These are phyloP conservation scores for Psittacula cyanocephala DNA, from an alignment of 2,113 vertebrate genomes.

Conservation along the genomic window DNA sequence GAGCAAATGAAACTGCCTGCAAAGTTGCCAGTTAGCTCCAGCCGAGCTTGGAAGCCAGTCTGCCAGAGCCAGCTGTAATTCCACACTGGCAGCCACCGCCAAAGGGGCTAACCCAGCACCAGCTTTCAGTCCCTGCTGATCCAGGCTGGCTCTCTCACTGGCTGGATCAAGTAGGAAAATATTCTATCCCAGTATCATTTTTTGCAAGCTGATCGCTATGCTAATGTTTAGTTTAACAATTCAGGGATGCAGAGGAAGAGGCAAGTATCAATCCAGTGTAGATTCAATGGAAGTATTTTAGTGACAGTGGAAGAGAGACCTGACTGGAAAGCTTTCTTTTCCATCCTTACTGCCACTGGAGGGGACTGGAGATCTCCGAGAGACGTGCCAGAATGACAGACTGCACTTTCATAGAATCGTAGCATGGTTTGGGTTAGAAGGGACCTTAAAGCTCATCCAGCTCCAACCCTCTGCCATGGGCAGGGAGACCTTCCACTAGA, in stretches of 20 bases:
- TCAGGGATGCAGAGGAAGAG: background rate
- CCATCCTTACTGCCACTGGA: background rate
- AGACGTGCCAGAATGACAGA: background rate
- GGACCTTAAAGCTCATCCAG: background rate
- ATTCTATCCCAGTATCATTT: background rate
- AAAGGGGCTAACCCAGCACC: background rate
- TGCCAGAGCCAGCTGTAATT: background rate
- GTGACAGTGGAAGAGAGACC: background rate
- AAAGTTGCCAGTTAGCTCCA: background rate
- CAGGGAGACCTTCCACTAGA: background rate
- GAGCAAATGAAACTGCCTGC: background rate
- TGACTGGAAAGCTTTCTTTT: background rate
- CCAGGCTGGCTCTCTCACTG: background rate
- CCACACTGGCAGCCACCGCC: background rate
- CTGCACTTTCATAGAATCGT: background rate
- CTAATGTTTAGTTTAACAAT: background rate
- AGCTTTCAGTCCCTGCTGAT: background rate
- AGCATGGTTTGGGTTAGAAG: background rate
- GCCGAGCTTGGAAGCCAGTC: background rate
- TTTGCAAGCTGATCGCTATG: background rate
- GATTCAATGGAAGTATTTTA: background rate
- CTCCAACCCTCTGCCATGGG: background rate
- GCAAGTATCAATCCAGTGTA: background rate
- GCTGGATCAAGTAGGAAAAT: background rate
- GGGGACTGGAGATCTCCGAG: background rate